Percentiles rank a stretch among this genome's conserved stretches.
Evolutionary conservation across 92 coral and sea anemone species (phyloP).

Genomic region (Phymanthus crucifer): DNA sequence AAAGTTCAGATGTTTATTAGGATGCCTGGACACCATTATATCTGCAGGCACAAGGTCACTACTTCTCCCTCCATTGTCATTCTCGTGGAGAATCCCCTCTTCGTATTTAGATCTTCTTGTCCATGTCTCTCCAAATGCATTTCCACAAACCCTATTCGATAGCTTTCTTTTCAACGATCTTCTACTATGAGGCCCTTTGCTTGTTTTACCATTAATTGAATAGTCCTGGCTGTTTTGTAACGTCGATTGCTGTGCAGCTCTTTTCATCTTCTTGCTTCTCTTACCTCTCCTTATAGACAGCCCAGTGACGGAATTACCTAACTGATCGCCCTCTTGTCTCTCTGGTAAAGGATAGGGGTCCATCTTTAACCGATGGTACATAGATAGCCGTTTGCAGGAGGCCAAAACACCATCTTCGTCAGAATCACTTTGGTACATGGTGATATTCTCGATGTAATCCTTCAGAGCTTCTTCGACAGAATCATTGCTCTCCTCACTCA

Average conservation of each 20-base stretch:
- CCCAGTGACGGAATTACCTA: conserved; percentile 57
- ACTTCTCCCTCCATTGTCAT: conserved; percentile 27
- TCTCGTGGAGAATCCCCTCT: conserved; percentile 21
- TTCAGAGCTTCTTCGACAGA: conserved; percentile 93
- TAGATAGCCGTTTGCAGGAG: conserved; percentile 65
- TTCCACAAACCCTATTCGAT: conserved; percentile 26
- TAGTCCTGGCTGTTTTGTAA: conserved; percentile 30
- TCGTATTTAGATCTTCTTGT: conserved; percentile 28
- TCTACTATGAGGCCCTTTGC: not conserved
- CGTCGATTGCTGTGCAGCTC: conserved; percentile 26
- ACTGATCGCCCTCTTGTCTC: conserved; percentile 81
- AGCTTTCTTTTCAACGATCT: conserved; percentile 35
- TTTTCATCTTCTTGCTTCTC: conserved; percentile 80
- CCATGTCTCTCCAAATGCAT: conserved; percentile 35
- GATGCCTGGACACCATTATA: conserved; percentile 5
- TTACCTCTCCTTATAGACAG: conserved; percentile 71
- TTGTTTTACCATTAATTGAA: conserved; percentile 12
- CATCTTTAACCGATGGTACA: conserved; percentile 44
- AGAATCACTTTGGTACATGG: conserved; percentile 89
- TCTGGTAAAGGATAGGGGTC: conserved; percentile 84
- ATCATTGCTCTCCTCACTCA: conserved; percentile 92
- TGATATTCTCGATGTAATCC: conserved; percentile 93
- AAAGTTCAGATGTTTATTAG: conserved; percentile 16
- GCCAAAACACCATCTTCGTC: conserved; percentile 69
- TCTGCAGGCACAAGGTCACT: not conserved